Evolutionary conservation across 2,797 vertebrate genomes (phyloP).

Genomic region (Lates japonicus): DNA sequence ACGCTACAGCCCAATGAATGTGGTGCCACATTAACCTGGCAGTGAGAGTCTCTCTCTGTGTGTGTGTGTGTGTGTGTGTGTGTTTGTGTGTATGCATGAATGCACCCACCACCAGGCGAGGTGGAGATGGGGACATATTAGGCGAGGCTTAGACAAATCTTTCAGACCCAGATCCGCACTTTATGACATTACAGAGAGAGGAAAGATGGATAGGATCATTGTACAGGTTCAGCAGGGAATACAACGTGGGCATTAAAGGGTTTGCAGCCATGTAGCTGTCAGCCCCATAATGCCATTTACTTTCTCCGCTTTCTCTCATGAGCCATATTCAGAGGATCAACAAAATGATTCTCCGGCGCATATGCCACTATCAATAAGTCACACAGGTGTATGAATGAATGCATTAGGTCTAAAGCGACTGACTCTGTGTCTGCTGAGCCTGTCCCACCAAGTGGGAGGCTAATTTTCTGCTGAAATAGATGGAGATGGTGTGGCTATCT

Average conservation of each 20-base stretch:
- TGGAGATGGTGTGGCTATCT: constrained; percentile 56
- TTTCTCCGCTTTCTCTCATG: constrained; percentile 54
- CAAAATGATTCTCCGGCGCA: constrained; percentile 52
- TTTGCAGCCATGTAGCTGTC: constrained; percentile 54
- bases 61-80: constrained; percentile 16
- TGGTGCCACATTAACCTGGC: constrained; percentile 70
- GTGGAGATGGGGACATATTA: constrained; percentile 68
- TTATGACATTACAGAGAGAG: constrained; percentile 59
- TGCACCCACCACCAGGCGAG: constrained; percentile 43
- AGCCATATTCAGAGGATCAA: constrained; percentile 62
- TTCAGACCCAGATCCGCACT: constrained; percentile 51
- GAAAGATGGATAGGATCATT: constrained; percentile 67
- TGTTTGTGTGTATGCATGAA: constrained; percentile 50
- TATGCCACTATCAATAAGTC: constrained; percentile 73
- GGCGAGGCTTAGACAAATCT: constrained; percentile 69
- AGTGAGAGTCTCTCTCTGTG: constrained; percentile 30
- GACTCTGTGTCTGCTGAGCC: constrained; percentile 43
- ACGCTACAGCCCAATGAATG: constrained; percentile 61
- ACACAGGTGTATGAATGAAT: constrained; percentile 60
- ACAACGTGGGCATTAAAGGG: constrained; percentile 45
- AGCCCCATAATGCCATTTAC: constrained; percentile 56
- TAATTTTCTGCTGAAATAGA: constrained; percentile 71
- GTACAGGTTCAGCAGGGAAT: constrained; percentile 57
- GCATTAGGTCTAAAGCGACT: constrained; percentile 42
- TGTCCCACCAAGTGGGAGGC: constrained; percentile 37